A percentile compares a stretch with the other conserved stretches of the same genome.
phyloP scores from a whole-genome alignment of 2,888 invertebrate species.

The Podabrus alpinus region DNA sequence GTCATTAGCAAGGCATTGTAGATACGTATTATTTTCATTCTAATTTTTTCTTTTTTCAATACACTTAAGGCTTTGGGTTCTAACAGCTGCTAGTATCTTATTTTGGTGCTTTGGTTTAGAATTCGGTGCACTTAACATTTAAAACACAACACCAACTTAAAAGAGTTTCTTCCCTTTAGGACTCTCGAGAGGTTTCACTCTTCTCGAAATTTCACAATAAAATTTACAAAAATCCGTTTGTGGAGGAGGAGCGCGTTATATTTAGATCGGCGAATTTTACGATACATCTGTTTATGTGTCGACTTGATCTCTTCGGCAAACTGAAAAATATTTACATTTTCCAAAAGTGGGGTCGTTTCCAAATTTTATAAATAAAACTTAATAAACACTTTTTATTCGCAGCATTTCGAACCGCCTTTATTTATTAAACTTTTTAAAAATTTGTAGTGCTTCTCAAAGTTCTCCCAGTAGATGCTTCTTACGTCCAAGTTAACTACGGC shows the following conservation, averaged over 20 bases:
- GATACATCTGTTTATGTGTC: background rate
- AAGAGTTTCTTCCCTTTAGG: background rate
- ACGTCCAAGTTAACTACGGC: conserved; percentile 10
- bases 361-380: background rate
- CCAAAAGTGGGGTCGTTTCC: background rate
- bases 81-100: background rate
- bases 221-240: background rate
- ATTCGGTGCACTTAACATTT: conserved; percentile 16
- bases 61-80: conserved; percentile 12
- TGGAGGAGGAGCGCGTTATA: background rate
- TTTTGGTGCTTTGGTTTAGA: conserved; percentile 22
- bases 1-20: conserved; percentile 27
- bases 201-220: background rate
- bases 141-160: conserved; percentile 10
- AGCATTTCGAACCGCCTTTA: background rate
- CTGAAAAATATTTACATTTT: background rate
- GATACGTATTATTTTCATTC: conserved; percentile 26
- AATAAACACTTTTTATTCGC: background rate
- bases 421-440: conserved; percentile 18
- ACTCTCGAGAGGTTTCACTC: background rate
- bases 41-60: background rate
- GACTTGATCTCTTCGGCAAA: background rate
- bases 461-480: conserved; percentile 34
- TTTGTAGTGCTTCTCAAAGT: conserved; percentile 23
- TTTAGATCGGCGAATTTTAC: background rate